Conservation (phyloP, 2,888 invertebrate species). For the Orthosia cruda region DNA sequence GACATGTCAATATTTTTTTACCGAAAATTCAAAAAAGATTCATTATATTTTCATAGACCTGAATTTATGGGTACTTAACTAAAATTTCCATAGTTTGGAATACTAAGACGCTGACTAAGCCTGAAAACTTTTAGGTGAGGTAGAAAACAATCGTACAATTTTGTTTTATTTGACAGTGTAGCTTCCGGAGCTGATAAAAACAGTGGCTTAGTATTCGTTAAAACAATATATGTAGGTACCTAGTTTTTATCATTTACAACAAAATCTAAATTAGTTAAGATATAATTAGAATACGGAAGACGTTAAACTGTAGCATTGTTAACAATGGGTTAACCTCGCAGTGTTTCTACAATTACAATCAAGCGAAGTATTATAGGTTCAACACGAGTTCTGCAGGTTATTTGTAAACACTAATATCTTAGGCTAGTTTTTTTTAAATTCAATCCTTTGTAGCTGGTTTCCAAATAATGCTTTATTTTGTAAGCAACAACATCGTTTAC, state of each 20-base stretch:
- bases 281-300: constrained; percentile 59
- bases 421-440: neutral
- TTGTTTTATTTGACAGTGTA: neutral
- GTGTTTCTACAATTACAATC: constrained; percentile 33
- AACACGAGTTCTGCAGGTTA: constrained; percentile 23
- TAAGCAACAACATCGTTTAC: neutral
- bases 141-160: neutral
- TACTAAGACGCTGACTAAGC: too few species aligned
- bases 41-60: neutral
- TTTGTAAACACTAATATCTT: constrained; percentile 13
- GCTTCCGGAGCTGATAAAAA: neutral
- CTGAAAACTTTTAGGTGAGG: too few species aligned
- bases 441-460: neutral
- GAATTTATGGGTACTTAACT: too few species aligned
- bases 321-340: constrained; percentile 58
- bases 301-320: constrained; percentile 42
- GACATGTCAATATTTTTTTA: constrained; percentile 6
- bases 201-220: neutral
- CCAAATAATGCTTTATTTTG: constrained; percentile 16
- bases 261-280: constrained; percentile 28
- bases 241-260: constrained; percentile 17
- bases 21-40: neutral
- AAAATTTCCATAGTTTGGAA: neutral
- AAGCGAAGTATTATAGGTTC: constrained; percentile 8
- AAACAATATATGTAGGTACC: constrained; percentile 5